Base-by-base conservation (phyloP, 2,113 vertebrate species). In the Falcunculus frontatus region DNA sequence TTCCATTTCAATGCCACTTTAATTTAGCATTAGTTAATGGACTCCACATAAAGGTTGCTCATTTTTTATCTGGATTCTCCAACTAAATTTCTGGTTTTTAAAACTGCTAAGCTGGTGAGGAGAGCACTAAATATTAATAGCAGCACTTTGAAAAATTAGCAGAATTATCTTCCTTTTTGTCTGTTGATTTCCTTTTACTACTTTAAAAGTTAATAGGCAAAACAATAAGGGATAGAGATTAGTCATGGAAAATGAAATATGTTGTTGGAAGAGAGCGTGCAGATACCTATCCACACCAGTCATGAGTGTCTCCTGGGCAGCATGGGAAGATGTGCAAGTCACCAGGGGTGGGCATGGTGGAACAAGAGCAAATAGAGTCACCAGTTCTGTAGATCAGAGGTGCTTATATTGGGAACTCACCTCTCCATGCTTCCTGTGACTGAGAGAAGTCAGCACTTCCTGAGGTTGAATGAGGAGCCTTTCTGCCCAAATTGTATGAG, bases 1-100 rank as follows among this genome's bases (percentile, higher is more conserved):
- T 96, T 97, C 95, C 95, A 91, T 95, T 97, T 96, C 95, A 97
- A 74, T 97, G 91, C 92, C 56, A 95, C 94, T 98, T 97, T 97
- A 96, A 98, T 97, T 97, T 97, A 96, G 80, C 90, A 94, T 97
- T 96, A 89, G 90, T 97, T 98, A 97, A 98, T 97, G 96, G 94
- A 96, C 70, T 97, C 79, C 60, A 84, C 77, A 95, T 97, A 98
- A 96, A 95, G 79, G 62, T 76, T 89, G 91, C 79, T 97, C 77
- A 77, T 96, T 96, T 97, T 97, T 96, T 94, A 90, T 86, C 73
- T 76, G 78, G 85, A 87, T 90, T 94, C 86, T 50, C 47, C 82
- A 91, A 65, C 82, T 93, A 93, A 91, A 88, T 97, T 95, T 96
- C 74, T 97, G 50, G 29, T 81, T 88, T 87, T 96, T 96, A 90